phyloP scores from a whole-genome alignment of 2,888 invertebrate species.

The Cylindroiulus punctatus region DNA sequence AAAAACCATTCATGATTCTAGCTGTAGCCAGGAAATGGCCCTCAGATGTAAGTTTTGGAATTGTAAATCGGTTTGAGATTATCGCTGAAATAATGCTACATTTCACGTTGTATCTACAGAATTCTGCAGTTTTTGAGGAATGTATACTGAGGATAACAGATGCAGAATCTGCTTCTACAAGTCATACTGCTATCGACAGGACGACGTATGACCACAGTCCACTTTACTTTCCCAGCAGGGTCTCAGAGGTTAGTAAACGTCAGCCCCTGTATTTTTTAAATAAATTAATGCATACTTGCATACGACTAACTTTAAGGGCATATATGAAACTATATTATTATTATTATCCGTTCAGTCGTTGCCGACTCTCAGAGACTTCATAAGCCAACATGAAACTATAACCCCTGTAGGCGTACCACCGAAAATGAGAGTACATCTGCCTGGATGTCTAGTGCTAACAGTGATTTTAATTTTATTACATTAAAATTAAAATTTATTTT shows the following conservation, averaged over 20 bases:
- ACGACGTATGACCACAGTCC: constrained; percentile 21
- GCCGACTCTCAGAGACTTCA: too few species aligned
- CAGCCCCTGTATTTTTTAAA: too few species aligned
- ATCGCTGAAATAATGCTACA: background rate
- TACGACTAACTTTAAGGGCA: too few species aligned
- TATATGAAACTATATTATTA: too few species aligned
- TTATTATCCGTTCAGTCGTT: too few species aligned
- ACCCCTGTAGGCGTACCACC: too few species aligned
- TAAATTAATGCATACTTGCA: too few species aligned
- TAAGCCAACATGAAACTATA: too few species aligned
- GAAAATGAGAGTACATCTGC: too few species aligned
- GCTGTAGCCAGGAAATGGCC: constrained; percentile 20
- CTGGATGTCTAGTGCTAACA: too few species aligned
- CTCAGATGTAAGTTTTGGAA: background rate
- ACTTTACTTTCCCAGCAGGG: constrained; percentile 1
- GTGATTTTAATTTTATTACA: too few species aligned
- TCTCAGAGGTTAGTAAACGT: background rate
- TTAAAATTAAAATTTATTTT: too few species aligned
- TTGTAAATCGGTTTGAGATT: background rate
- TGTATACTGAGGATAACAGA: constrained; percentile 23
- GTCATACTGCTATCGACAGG: background rate
- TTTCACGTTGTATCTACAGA: background rate
- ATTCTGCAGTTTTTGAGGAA: constrained; percentile 35
- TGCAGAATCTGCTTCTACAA: constrained; percentile 2
- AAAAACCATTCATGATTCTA: constrained; percentile 24